Base-by-base conservation (phyloP, 2,797 vertebrate genomes). In the Smutsia gigantea region DNA sequence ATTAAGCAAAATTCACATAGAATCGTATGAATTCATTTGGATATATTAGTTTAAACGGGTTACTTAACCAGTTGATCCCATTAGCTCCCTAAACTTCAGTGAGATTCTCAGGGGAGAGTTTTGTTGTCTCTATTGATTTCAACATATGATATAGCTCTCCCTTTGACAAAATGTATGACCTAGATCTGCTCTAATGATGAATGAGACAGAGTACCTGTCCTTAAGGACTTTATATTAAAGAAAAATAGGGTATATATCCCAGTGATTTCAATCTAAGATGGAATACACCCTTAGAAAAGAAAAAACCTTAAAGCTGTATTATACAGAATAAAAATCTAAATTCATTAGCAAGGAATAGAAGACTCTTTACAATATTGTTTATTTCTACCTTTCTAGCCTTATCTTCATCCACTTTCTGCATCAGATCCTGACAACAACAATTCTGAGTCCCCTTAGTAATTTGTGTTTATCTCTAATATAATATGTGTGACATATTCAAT, bases 1-100 rank as follows among this genome's bases (percentile, higher is more conserved):
- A 87, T 90, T 85, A 92, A 74, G 64, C 57, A 97, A 96, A 87
- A 85, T 90, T 88, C 27, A 93, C 55, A 95, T 34, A 92, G 64
- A 85, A 93, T 39, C 49, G 39, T 74, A 13, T 86, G 68, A 94
- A 74, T 93, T 77, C 29, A 93, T 71, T 88, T 89, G 42, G 19
- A n/a, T 84, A 6, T 63, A 69, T 84, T 92, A 69, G 15, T 71
- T 51, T 85, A 42, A 84, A 57, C 49, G 93, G 37, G 64, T 95
- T 93, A 66, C 17, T 88, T 78, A 31, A 46, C 31, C 25, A 71
- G 25, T 63, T 57, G 49, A 84, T 84, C 12, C 25, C 13, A 34
- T 79, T 37, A 77, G 49, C 14, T 72, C 10, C 19, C 23, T 95
- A 88, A 89, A 39, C 57, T 92, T 69, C 25, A 78, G 55, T 37